Conservation (phyloP, 30 jellyfish, hydroid and myxozoan species). For the Clytia hemisphaerica region DNA sequence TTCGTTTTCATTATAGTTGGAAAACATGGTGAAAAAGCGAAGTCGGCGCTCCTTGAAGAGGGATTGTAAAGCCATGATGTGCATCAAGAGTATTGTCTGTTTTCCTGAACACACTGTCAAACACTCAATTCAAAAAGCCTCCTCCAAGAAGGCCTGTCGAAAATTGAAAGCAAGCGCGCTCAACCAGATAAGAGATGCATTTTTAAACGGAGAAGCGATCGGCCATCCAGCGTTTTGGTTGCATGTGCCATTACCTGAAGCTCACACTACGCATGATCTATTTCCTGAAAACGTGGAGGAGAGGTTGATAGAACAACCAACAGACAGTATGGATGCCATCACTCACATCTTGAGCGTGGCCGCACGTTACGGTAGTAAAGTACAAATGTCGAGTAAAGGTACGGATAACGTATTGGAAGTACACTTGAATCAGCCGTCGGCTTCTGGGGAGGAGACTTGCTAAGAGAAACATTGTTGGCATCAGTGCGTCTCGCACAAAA, state of each 20-base stretch:
- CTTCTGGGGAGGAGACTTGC: too few relatives aligned
- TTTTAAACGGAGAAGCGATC: conserved; percentile 3
- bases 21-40: background rate
- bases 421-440: too few relatives aligned
- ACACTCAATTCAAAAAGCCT: background rate
- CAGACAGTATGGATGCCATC: conserved; percentile 5
- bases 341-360: conserved; percentile 3
- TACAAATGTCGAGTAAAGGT: background rate
- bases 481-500: too few relatives aligned
- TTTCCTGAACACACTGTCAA: conserved; percentile 14
- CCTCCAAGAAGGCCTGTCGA: conserved; percentile 7
- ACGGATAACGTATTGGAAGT: too few relatives aligned
- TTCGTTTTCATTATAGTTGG: background rate
- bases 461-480: too few relatives aligned
- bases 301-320: background rate
- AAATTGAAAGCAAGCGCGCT: conserved; percentile 7
- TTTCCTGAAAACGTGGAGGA: background rate
- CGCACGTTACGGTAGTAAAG: conserved; percentile 13
- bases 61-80: conserved; percentile 16
- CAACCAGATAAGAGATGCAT: conserved; percentile 6
- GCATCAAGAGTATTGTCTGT: conserved; percentile 11
- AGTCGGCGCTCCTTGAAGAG: conserved; percentile 17
- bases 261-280: conserved; percentile 11
- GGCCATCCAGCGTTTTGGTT: conserved; percentile 23
- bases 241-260: conserved; percentile 15